Evolutionary conservation across 53 echinoderm and acorn worm species (phyloP), one percentile per base, ranked within the genome.

Genomic region (Henricia sp.): DNA sequence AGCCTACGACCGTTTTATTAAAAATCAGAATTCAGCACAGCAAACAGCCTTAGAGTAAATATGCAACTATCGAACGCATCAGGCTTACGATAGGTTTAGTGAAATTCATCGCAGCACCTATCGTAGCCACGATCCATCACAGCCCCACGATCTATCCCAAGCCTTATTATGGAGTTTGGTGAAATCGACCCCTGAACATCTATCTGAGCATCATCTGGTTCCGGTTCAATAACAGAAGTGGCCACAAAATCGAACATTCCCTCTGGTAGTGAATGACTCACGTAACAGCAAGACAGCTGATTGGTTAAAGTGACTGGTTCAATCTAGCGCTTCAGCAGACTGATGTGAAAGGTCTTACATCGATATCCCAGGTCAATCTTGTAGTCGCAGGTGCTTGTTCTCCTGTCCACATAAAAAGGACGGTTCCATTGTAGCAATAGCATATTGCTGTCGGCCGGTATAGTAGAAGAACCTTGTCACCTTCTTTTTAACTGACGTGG

Each of bases 361-460:
- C 82, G 5, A 37, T 30, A 26, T 8, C 82, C 37, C 16, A 82
- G 21, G 34, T 64, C 82, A 0, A 82, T 50, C 52, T 65, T 16
- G 52, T 82, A 82, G 21, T 82, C 53, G 24, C 53, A 52, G 24
- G 9, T 52, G 5, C 53, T 21, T 16, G 39, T 36, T 23, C 39
- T 68, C 12, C 19, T 9, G 1, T 35, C 36, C 2, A 68, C 36
- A 34, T 13, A 21, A 32, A n/a, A n/a, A n/a, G n/a, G n/a, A n/a
- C n/a, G n/a, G n/a, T n/a, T n/a, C n/a, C n/a, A n/a, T n/a, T n/a
- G 19, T 17, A 32, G 32, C 2, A 68, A 13, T 34, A 68, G 4
- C 40, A 72, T 85, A 20, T 85, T 85, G 85, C 39, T 51, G 69
- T 85, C 85, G 0, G 71, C 71, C 10, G 85, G 85, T 12, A 84